Base-by-base conservation (phyloP, 2,888 invertebrate genomes). In the Neocrepidodera transversa region DNA sequence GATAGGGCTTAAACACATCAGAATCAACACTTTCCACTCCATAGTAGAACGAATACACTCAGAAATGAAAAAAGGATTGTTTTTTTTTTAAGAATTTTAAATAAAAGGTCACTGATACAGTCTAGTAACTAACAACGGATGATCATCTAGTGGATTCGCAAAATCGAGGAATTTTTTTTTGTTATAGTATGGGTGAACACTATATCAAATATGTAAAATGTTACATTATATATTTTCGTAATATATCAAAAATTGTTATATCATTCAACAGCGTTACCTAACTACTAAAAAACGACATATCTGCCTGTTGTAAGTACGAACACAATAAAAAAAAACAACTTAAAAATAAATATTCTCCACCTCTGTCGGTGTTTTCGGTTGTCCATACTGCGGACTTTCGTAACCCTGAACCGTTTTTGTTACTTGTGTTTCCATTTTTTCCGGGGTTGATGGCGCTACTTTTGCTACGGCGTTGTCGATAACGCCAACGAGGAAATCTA, bases 391-490 rank as follows among this genome's bases (percentile, higher is more conserved):
- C 1, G 76, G 74, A 64, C 76, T 76, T 53, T 78, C 76, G 63
- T 71, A 76, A 13, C 72, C 74, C 23, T 68, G 63, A 14, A 60
- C 60, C 2, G 53, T 36, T 42, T 64, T 60, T 2, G 58, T 40
- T 11, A 56, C 50, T 10, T 51, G 42, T 7, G 50, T 47, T 50
- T 64, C 66, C 17, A 64, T 50, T 35, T 66, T 64, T 26, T 66
- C 64, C 50, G 63, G 65, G 42, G 71, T 58, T 50, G 66, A 69
- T n/a, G 76, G 72, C 6, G 73, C 71, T 10, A 75, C 76, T 40
- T 84, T 78, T 11, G 85, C 84, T 8, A 86, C 81, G 10, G 85
- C 82, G n/a, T 81, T 79, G 72, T 87, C 86, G 49, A 86, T 84
- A 68, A 85, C 83, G 23, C 82, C 76, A 3, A 85, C 84, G 35